Evolutionary conservation across 1,140 invertebrate genomes (phyloP), one percentile per base, ranked within the genome.

Genomic region (Nylanderia fulva): DNA sequence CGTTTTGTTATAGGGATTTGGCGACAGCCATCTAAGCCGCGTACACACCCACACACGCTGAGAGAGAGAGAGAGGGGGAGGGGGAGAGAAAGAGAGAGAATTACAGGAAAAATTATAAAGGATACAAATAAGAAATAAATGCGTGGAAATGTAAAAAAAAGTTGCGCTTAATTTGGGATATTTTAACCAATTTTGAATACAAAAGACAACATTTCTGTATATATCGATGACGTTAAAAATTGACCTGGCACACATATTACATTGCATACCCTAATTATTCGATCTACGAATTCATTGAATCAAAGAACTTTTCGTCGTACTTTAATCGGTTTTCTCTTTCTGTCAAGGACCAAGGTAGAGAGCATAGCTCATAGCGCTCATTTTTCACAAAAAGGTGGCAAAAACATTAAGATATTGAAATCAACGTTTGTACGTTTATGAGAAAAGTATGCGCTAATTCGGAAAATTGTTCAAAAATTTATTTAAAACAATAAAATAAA

Each of bases 231-330:
- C 77, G 77, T 82, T 64, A 82, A n/a, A 82, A 69, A 56, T 13
- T 11, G 24, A 6, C 6, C 21, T 15, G 9, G 18, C 18, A n/a
- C 33, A 54, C 11, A 18, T 76, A 64, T 71, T 36, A 56, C 29
- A 11, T 48, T 68, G 64, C 71, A 69, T 86, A 84, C 66, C 45
- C 82, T 84, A 86, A 77, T 85, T 84, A 85, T 85, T 69, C 54
- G 24, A 39, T 48, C 48, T 18, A 60, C 39, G 84, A 82, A 58
- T 82, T 82, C 66, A 79, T 36, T 58, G 58, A 71, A 29, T 85
- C 77, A 85, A 85, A 85, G 77, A 33, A 63, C 79, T 85, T 68
- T 82, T 63, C 52, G 15, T 39, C 27, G 24, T 24, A 36, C 15
- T 64, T 75, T 75, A 52, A 56, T 74, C 39, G 9, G 18, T 5